Base-by-base conservation (phyloP, 2,113 vertebrate species). In the Rhinopomastus cyanomelas region DNA sequence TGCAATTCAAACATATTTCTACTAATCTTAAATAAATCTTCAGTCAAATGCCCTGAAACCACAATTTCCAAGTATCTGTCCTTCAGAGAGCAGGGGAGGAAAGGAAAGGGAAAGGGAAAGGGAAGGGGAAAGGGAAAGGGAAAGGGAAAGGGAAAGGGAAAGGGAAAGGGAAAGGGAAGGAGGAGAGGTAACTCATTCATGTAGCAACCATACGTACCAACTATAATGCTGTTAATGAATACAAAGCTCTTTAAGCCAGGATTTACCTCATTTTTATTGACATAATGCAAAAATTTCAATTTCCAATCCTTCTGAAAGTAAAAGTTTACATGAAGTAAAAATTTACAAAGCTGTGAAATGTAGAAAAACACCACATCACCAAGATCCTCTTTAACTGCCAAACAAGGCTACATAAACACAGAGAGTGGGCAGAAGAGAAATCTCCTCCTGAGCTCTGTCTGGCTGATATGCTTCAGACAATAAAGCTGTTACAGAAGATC, bases 221-320 rank as follows among this genome's bases (percentile, higher is more conserved):
- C 48, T 65, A 26, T 60, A 87, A 39, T 27, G 27, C 29, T 68
- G 44, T n/a, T 59, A 66, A 37, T 16, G 71, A 90, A 62, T 8
- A 90, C 14, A 69, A 93, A 92, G 26, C 20, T 64, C 48, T 95
- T 59, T 37, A 55, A 74, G 62, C 12, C 25, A 67, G 32, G 22
- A 73, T 76, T 88, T 87, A 56, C 25, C 51, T 46, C 53, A 15
- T 62, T 91, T 64, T 74, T 60, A 56, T 7, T 39, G 61, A 75
- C 6, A 34, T n/a, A 60, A 62, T 3, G 4, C 26, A 75, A 8
- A 78, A 6, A 26, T 68, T 48, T 29, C 56, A 36, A 51, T 81
- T 81, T 72, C 37, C 53, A 73, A 18, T 9, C 11, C 30, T 72
- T 72, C 78, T 73, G 78, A 32, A 8, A 46, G 39, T 42, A 42